Evolutionary conservation across 2,888 invertebrate species (phyloP), one percentile per base, ranked within the genome.

Genomic region (Pemphredon lugubris): DNA sequence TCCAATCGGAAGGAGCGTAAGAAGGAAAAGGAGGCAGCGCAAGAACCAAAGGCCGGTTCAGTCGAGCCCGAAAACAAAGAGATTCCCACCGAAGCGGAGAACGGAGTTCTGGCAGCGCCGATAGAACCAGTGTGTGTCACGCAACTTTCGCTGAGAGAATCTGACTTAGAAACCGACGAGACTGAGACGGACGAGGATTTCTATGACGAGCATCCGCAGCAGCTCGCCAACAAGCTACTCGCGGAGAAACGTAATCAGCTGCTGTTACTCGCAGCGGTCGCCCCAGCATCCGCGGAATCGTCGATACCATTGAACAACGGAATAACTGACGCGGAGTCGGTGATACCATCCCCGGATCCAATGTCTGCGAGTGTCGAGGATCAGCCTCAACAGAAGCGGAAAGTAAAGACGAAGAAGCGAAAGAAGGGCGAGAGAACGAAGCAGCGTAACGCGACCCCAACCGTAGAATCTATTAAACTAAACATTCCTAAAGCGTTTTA

Each of bases 161-260:
- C 96, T 0, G 96, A 97, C 90, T 91, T 96, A 53, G 96, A 96
- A 80, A 96, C 96, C 0, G 94, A 95, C 13, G 95, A 96, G 88
- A 94, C 95, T 50, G 95, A 95, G 74, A 96, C 96, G 0, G 96
- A 96, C 88, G 96, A 96, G 90, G 96, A 96, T 80, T 96, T 96
- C 89, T 96, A 96, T 86, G 96, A 96, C 86, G 93, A 95, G 82
- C 93, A 96, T 88, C 96, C 96, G 0, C 95, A 96, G 82, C 92
- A 92, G 83, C 88, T 94, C 68, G 95, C 95, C 1, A 94, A 92
- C 75, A 95, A 95, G 86, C 81, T 95, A 57, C 88, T 95, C 48
- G 94, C 93, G 9, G 95, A 96, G 84, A 96, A 96, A 87, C 92
- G 95, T 2, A 94, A 94, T 78, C 94, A 94, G 75, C 86, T 95